phyloP scores from a whole-genome alignment of 2,888 invertebrate genomes.

The Phragmatobia fuliginosa region DNA sequence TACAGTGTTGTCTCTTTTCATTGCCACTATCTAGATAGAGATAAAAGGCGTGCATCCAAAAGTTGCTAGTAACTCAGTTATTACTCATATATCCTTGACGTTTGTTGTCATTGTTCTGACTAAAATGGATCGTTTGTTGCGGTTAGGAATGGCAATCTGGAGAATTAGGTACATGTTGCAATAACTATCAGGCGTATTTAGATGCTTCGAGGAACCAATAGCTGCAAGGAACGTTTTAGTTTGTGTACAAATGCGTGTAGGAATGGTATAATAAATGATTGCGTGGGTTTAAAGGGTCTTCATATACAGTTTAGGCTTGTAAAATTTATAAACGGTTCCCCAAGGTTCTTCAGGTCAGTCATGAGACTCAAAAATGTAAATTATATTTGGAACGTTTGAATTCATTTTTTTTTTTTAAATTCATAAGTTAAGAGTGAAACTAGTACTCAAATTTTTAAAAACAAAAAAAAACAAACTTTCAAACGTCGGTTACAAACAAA shows the following conservation, averaged over 20 bases:
- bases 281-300: constrained; percentile 8
- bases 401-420: neutral
- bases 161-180: constrained; percentile 43
- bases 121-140: constrained; percentile 47
- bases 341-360: neutral
- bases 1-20: constrained; percentile 39
- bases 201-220: constrained; percentile 25
- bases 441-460: too few relatives aligned
- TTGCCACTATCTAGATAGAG: constrained; percentile 27
- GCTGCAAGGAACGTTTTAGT: constrained; percentile 19
- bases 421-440: neutral
- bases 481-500: neutral
- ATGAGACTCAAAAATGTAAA: neutral
- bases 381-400: neutral
- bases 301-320: neutral
- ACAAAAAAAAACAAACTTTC: too few relatives aligned
- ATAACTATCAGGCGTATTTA: constrained; percentile 27
- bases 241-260: constrained; percentile 5
- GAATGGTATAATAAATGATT: constrained; percentile 3
- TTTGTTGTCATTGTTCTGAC: constrained; percentile 53
- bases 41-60: constrained; percentile 45
- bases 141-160: constrained; percentile 42
- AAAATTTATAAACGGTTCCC: neutral
- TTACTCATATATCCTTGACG: constrained; percentile 51
- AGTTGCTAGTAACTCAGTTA: constrained; percentile 38